Conservation (phyloP, 2,113 vertebrate genomes). For the Mormyrus lacerda region DNA sequence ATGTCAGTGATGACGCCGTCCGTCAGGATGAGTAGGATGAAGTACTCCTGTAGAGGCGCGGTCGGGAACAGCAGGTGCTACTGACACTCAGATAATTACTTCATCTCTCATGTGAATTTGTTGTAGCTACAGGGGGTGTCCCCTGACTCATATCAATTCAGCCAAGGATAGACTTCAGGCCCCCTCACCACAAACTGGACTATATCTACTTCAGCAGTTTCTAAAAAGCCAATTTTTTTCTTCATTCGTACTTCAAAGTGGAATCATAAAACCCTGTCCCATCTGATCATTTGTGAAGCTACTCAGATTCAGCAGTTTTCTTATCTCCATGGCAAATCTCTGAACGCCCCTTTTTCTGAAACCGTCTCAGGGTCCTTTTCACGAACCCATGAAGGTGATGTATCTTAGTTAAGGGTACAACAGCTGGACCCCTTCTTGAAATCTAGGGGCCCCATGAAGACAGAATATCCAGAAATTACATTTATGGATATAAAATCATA, state of each 20-base stretch:
- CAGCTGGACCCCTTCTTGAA: neutral
- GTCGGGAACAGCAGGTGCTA: neutral
- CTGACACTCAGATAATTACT: neutral
- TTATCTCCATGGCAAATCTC: neutral
- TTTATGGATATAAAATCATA: neutral
- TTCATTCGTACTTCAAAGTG: neutral
- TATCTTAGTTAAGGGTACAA: neutral
- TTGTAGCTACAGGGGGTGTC: neutral
- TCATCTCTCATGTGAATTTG: neutral
- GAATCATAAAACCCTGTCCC: neutral
- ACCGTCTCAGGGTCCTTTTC: neutral
- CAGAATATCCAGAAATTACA: neutral
- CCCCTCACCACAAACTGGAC: neutral
- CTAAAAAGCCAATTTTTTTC: neutral
- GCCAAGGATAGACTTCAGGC: neutral
- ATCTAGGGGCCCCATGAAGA: neutral
- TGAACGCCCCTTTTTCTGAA: neutral
- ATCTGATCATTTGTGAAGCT: neutral
- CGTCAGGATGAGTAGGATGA: slow-evolving; percentile 92
- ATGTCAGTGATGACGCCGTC: slow-evolving; percentile 97
- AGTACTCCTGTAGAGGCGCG: slow-evolving; percentile 79
- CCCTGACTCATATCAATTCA: too few species aligned
- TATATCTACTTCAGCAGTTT: neutral
- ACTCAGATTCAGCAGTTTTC: neutral
- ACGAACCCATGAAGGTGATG: neutral